Percentiles rank a stretch among this genome's conserved stretches.
phyloP scores from a whole-genome alignment of 2,113 vertebrate species.

The Halcyon senegalensis region DNA sequence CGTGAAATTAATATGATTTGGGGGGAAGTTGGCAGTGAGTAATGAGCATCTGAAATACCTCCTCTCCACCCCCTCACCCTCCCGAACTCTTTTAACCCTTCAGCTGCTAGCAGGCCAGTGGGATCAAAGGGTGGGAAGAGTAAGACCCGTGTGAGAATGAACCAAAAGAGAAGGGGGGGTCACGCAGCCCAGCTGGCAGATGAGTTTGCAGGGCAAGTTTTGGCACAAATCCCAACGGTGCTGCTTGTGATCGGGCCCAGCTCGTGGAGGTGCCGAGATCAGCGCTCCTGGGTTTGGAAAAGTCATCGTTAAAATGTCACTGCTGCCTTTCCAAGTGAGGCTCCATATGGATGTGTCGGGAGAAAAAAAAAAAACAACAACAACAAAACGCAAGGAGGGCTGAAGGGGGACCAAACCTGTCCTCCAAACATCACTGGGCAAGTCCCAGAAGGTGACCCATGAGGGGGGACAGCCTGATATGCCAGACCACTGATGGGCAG shows the following conservation, averaged over 20 bases:
- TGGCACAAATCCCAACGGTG: not conserved
- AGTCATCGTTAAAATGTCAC: not conserved
- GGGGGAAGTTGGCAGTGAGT: slow-evolving; percentile 71
- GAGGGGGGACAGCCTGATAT: not conserved
- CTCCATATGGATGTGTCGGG: not conserved
- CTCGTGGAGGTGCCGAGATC: fast-evolving
- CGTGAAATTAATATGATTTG: slow-evolving; percentile 67
- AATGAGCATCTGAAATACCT: slow-evolving; percentile 67
- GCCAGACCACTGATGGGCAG: not conserved
- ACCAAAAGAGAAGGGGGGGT: no score
- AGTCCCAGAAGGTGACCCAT: not conserved
- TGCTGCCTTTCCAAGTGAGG: not conserved
- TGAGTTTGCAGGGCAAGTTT: not conserved
- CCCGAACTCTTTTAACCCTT: slow-evolving; percentile 48
- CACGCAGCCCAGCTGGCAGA: fast-evolving
- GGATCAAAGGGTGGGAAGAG: not conserved
- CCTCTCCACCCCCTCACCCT: not conserved
- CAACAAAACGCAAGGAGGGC: not conserved
- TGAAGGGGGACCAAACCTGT: not conserved
- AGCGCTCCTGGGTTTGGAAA: not conserved
- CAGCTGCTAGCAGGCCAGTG: fast-evolving
- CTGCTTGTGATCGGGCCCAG: not conserved
- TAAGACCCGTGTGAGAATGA: not conserved
- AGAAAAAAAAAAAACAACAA: not conserved
- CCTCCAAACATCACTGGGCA: not conserved